Evolutionary conservation across 1,140 invertebrate species (phyloP), one percentile per base, ranked within the genome.

Genomic region (Zeugodacus cucurbitae): DNA sequence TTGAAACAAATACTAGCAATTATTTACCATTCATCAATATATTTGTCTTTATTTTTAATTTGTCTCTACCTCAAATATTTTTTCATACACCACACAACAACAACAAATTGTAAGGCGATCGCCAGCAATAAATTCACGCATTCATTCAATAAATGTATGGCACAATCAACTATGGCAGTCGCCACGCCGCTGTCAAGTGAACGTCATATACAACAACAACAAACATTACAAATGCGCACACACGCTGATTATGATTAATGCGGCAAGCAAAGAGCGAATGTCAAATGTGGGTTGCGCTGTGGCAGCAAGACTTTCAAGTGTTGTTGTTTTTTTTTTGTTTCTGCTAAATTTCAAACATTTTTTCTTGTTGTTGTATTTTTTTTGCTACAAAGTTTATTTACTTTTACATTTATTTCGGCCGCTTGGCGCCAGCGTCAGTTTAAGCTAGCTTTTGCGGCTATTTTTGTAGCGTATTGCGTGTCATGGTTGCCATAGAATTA

Each of bases 211-310:
- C 74, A 44, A 44, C 7, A 44, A 48, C 20, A 26, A 1, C 37
- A 22, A 78, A 82, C 74, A 82, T 11, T 1, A 26, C 58, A 62
- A 62, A 62, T 62, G n/a, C 22, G 58, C 34, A n/a, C 74, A 20
- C 32, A 82, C 74, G 41, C 41, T 82, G 41, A 82, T 82, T 20
- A 82, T 82, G 37, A 82, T 82, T 82, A 82, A 82, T 82, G 74
- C n/a, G 34, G n/a, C 7, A 4, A n/a, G 22, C 74, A 26, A 29
- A 48, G 74, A 82, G 74, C 41, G 74, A 82, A 82, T 82, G 74
- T 82, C 74, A 82, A 48, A 82, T 54, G 74, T 82, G 37, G 74
- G 37, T 54, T 82, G 41, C 26, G 41, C 11, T 70, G 34, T n/a
- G 67, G 67, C 67, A 70, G 17, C 37, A 82, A 48, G 22, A 54